These are phyloP conservation scores for Peromyscus nudipes DNA, from an alignment of 2,797 vertebrate species.

Conservation along the genomic window DNA sequence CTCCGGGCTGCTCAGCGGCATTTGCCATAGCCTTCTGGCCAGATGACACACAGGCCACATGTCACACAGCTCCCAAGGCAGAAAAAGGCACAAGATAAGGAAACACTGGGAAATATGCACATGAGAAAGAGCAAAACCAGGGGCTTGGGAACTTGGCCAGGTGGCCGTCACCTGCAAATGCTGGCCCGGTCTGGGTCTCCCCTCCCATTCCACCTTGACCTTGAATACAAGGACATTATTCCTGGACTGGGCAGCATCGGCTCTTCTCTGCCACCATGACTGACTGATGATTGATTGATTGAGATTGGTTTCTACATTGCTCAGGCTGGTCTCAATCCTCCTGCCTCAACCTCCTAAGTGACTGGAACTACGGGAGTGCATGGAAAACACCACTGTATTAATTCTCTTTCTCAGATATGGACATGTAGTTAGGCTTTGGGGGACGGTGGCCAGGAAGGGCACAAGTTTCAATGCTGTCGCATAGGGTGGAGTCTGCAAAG, in stretches of 20 bases:
- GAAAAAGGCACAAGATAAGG: neutral
- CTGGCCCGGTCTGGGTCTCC: neutral
- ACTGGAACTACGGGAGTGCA: neutral
- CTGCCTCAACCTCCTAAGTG: neutral
- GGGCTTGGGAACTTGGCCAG: accelerated
- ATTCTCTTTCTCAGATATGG: neutral
- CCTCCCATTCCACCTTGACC: neutral
- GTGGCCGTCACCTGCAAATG: neutral
- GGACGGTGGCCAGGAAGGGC: neutral
- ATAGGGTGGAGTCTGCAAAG: neutral
- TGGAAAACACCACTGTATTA: neutral
- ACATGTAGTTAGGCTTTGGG: neutral
- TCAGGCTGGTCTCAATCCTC: neutral
- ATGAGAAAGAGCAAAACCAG: neutral
- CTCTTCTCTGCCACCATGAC: neutral
- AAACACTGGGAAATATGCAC: accelerated
- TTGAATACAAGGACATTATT: neutral
- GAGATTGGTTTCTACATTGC: neutral
- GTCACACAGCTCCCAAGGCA: neutral
- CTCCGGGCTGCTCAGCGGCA: accelerated
- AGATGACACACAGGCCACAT: neutral
- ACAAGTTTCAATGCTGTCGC: too few relatives aligned
- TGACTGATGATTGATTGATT: neutral
- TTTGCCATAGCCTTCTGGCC: neutral
- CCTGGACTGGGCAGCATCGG: accelerated